Conservation (phyloP, 2,888 invertebrate genomes). For the Lycocerus yunnanus region DNA sequence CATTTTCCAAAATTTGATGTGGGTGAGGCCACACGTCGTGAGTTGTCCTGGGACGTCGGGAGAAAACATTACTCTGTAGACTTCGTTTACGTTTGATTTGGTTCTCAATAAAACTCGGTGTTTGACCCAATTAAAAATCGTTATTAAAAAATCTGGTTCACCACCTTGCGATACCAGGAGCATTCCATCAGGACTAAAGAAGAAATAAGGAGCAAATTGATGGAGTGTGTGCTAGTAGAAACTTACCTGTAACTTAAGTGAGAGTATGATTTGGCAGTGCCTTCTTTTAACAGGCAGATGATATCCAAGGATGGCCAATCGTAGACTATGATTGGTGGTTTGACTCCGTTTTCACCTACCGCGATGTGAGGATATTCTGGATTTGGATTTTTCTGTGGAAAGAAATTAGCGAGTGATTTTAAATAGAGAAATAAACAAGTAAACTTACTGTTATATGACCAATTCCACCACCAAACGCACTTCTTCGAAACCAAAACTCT, state of each 20-base stretch:
- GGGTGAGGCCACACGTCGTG: constrained; percentile 77
- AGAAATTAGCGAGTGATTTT: background rate
- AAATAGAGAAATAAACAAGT: background rate
- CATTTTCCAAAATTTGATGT: constrained; percentile 95
- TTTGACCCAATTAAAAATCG: constrained; percentile 86
- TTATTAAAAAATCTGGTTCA: constrained; percentile 84
- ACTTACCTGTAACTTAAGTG: constrained; percentile 72
- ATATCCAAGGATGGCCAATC: constrained; percentile 81
- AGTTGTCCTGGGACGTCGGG: constrained; percentile 78
- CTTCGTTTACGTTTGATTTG: constrained; percentile 83
- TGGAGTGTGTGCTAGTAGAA: too few relatives aligned
- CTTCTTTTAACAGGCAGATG: constrained; percentile 73
- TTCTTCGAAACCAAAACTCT: constrained; percentile 71
- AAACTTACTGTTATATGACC: constrained; percentile 72
- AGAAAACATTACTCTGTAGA: constrained; percentile 81
- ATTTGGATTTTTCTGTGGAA: constrained; percentile 65
- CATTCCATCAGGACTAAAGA: constrained; percentile 75
- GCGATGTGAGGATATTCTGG: constrained; percentile 69
- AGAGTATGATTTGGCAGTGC: constrained; percentile 75
- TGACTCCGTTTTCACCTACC: constrained; percentile 74
- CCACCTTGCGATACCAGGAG: constrained; percentile 82
- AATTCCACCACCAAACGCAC: constrained; percentile 78
- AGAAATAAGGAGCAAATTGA: background rate
- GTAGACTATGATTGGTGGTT: constrained; percentile 81
- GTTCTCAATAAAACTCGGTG: constrained; percentile 76